Percentiles rank a stretch among this genome's conserved stretches.
Conservation (phyloP, 2,888 invertebrate species). For the Melanchra persicariae region DNA sequence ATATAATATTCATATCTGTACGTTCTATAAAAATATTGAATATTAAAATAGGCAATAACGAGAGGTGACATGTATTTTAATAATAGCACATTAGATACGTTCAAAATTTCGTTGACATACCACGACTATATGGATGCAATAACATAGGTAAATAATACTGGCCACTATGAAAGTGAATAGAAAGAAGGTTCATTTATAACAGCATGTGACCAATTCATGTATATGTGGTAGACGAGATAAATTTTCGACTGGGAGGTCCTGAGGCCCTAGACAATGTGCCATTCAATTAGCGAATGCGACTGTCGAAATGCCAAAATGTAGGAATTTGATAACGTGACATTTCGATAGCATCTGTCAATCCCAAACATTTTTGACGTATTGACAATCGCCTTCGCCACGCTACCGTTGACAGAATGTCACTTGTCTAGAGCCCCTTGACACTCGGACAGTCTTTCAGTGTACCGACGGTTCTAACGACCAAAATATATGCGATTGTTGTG, state of each 20-base stretch:
- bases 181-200: conserved; percentile 9
- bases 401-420: no score
- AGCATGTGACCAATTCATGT: not conserved
- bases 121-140: conserved; percentile 44
- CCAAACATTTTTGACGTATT: no score
- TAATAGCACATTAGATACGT: conserved; percentile 47
- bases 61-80: conserved; percentile 44
- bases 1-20: not conserved
- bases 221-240: not conserved
- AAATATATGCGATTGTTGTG: not conserved
- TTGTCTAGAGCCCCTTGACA: no score
- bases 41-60: conserved; percentile 46
- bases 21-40: not conserved
- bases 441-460: no score
- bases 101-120: conserved; percentile 31
- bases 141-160: conserved; percentile 11
- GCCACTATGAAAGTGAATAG: not conserved
- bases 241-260: not conserved
- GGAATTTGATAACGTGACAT: no score
- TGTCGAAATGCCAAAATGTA: no score
- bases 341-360: no score
- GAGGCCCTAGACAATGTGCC: no score
- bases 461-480: not conserved
- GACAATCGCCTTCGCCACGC: no score
- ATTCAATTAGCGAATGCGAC: no score